Conservation (phyloP, 2,888 invertebrate genomes). For the Eupeodes latifasciatus region DNA sequence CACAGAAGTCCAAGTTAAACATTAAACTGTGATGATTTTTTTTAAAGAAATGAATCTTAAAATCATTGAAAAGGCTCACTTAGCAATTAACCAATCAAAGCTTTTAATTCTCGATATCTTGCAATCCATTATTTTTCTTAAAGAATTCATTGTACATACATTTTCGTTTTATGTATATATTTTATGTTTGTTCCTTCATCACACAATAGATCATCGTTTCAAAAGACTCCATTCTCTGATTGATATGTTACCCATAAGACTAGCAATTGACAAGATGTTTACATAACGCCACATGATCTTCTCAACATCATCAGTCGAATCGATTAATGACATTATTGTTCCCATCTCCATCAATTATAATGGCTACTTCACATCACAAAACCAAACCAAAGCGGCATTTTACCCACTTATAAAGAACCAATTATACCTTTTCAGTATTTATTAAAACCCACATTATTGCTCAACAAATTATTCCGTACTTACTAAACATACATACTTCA, state of each 20-base stretch:
- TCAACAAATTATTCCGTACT: conserved; percentile 52
- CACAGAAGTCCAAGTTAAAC: too few relatives aligned
- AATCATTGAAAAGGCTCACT: too few relatives aligned
- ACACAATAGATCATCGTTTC: conserved; percentile 22
- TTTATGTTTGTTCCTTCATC: not conserved
- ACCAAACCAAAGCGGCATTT: not conserved
- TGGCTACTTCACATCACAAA: not conserved
- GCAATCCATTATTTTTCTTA: too few relatives aligned
- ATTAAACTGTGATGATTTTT: too few relatives aligned
- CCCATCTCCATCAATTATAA: conserved; percentile 59
- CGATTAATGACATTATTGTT: conserved; percentile 52
- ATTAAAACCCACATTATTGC: conserved; percentile 38
- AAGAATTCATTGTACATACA: not conserved
- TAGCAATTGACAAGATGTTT: conserved; percentile 53
- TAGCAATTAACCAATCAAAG: too few relatives aligned
- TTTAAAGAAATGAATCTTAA: too few relatives aligned
- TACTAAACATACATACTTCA: not conserved
- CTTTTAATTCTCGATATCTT: too few relatives aligned
- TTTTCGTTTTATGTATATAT: not conserved
- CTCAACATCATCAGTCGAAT: conserved; percentile 42
- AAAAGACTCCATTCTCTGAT: conserved; percentile 19
- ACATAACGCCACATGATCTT: conserved; percentile 57
- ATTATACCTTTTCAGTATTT: conserved; percentile 29
- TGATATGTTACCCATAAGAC: conserved; percentile 57
- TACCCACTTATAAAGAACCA: conserved; percentile 51